Percentiles rank a stretch among this genome's conserved stretches.
These are phyloP conservation scores for Spilogale gracilis DNA, from an alignment of 2,113 vertebrate genomes.

Conservation along the genomic window DNA sequence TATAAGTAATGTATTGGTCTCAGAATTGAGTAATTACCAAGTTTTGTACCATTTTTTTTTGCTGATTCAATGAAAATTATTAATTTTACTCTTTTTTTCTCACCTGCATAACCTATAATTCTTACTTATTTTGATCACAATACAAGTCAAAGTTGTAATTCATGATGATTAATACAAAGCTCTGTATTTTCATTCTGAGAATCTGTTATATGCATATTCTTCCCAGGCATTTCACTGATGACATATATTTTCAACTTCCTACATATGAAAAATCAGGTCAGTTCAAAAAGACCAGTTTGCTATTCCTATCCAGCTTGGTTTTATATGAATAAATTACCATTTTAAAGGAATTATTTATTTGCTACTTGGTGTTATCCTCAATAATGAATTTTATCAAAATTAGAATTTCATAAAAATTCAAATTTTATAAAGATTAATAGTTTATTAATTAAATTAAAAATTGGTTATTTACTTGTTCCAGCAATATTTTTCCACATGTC, in stretches of 20 bases:
- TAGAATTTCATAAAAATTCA: not conserved
- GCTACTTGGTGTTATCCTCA: not conserved
- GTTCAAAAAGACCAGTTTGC: not conserved
- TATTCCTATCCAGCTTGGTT: not conserved
- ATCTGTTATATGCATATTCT: not conserved
- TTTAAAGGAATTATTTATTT: not conserved
- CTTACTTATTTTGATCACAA: constrained; percentile 26
- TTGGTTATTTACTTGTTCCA: not conserved
- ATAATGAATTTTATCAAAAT: not conserved
- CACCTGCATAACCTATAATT: not conserved
- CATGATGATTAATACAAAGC: not conserved
- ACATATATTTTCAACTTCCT: not conserved
- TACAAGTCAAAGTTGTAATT: constrained; percentile 18
- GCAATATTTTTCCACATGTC: not conserved
- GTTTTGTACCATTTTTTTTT: not conserved
- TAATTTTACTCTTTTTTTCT: not conserved
- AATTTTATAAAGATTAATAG: not conserved
- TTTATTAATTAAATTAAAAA: not conserved
- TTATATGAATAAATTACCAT: not conserved
- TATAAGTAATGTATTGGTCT: not conserved
- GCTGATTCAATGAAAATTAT: constrained; percentile 1
- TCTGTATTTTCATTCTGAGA: not conserved
- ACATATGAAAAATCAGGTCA: not conserved
- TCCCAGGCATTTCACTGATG: not conserved
- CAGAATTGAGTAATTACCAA: constrained; percentile 26